Conservation (phyloP, 1,140 invertebrate genomes). For the Platyura marginata region DNA sequence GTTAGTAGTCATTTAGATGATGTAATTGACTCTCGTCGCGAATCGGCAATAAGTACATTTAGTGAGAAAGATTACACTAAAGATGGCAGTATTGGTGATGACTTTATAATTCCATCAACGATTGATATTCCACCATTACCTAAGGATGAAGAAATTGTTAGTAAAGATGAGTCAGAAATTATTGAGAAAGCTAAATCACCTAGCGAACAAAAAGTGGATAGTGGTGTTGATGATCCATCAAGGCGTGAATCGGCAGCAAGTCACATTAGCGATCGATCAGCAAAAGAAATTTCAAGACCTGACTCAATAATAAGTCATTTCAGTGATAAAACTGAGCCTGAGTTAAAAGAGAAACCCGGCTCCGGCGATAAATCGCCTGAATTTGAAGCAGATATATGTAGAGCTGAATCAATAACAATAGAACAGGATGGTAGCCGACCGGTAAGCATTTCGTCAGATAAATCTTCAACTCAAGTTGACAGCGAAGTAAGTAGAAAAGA, state of each 20-base stretch:
- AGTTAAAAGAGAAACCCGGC: background rate
- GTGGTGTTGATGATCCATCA: background rate
- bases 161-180: no score
- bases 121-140: no score
- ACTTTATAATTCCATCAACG: background rate
- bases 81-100: conserved; percentile 7
- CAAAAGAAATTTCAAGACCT: background rate
- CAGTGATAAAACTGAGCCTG: background rate
- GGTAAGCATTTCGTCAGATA: background rate
- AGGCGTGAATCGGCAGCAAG: background rate
- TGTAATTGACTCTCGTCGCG: conserved; percentile 3
- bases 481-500: conserved; percentile 5
- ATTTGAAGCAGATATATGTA: no score
- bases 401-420: background rate
- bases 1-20: background rate
- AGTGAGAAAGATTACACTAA: conserved; percentile 9
- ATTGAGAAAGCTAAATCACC: no score
- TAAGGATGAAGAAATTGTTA: no score
- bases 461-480: conserved; percentile 3
- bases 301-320: conserved; percentile 2
- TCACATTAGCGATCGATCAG: conserved; percentile 2
- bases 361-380: no score
- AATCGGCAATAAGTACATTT: conserved; percentile 7
- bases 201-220: background rate
- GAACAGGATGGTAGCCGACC: background rate